Evolutionary conservation across 2,888 invertebrate species (phyloP).

Genomic region (Lottia scabra): DNA sequence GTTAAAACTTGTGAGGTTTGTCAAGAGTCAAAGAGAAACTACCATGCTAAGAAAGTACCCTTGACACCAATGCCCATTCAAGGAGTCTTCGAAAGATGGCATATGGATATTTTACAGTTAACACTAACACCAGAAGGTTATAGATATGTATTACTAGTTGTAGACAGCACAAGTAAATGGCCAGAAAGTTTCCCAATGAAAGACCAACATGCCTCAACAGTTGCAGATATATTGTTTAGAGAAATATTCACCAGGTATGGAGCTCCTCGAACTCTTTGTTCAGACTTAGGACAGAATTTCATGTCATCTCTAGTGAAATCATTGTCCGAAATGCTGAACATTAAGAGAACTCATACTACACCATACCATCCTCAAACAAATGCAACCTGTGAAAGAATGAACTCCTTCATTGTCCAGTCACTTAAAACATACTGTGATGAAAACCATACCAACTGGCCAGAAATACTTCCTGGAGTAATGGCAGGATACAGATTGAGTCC

Average conservation of each 20-base stretch:
- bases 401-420: constrained; percentile 8
- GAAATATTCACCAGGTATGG: constrained; percentile 26
- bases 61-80: constrained; percentile 24
- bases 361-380: constrained; percentile 17
- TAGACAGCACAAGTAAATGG: constrained; percentile 10
- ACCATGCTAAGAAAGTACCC: constrained; percentile 21
- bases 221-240: constrained; percentile 10
- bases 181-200: constrained; percentile 17
- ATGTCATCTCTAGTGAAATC: too few relatives aligned
- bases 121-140: constrained; percentile 6
- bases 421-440: background rate
- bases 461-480: constrained; percentile 14
- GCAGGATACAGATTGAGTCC: constrained; percentile 11
- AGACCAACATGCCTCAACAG: constrained; percentile 8
- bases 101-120: constrained; percentile 24
- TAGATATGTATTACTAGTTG: constrained; percentile 7
- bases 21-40: constrained; percentile 20
- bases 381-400: constrained; percentile 14
- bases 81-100: constrained; percentile 15
- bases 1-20: constrained; percentile 23
- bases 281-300: constrained; percentile 30
- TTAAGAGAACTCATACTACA: constrained; percentile 2
- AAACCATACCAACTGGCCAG: constrained; percentile 7
- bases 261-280: constrained; percentile 18
- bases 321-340: constrained; percentile 10